These are phyloP conservation scores for Opisthograptis luteolata DNA, from an alignment of 2,888 invertebrate species.

Conservation along the genomic window DNA sequence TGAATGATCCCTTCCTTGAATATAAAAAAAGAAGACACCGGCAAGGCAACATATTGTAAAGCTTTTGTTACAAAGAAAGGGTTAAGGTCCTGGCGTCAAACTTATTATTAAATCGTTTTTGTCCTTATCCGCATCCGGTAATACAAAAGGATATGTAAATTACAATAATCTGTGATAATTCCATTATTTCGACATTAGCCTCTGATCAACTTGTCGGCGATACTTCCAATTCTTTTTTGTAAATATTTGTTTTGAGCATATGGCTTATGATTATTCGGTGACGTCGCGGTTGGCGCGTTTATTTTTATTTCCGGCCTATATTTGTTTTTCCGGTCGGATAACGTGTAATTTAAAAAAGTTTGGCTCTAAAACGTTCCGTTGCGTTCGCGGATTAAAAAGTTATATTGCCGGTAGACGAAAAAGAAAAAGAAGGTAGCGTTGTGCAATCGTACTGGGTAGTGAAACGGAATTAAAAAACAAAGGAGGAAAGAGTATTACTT, in stretches of 20 bases:
- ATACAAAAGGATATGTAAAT: constrained; percentile 80
- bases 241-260: constrained; percentile 76
- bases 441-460: constrained; percentile 28
- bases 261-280: constrained; percentile 56
- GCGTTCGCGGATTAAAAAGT: constrained; percentile 25
- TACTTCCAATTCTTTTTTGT: constrained; percentile 54
- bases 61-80: constrained; percentile 79
- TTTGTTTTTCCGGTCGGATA: constrained; percentile 43
- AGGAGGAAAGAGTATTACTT: constrained; percentile 79
- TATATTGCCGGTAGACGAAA: constrained; percentile 20
- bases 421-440: constrained; percentile 27
- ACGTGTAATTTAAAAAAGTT: constrained; percentile 36
- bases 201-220: constrained; percentile 78
- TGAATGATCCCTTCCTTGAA: constrained; percentile 77
- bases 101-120: constrained; percentile 84
- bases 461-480: constrained; percentile 45
- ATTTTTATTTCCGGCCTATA: constrained; percentile 41
- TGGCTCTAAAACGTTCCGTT: constrained; percentile 2
- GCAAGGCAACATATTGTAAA: constrained; percentile 79
- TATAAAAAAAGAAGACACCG: constrained; percentile 62
- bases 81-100: constrained; percentile 77
- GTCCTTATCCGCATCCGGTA: constrained; percentile 79
- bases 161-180: constrained; percentile 82
- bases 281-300: constrained; percentile 45
- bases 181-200: constrained; percentile 77